These are phyloP conservation scores for Chromobotia macracanthus DNA, from an alignment of 2,797 vertebrate species.

Conservation along the genomic window DNA sequence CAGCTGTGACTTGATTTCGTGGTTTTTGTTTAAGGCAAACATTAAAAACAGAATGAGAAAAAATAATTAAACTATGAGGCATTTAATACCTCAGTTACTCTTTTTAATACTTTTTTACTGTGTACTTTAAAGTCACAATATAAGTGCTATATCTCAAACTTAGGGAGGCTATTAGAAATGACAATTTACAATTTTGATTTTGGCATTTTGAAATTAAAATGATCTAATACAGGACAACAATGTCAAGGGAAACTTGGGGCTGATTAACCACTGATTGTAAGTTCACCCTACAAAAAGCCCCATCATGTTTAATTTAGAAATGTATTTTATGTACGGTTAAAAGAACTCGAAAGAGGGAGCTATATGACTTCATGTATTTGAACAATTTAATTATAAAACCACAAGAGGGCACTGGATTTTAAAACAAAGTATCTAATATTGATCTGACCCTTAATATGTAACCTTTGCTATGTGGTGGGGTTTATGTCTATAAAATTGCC, in stretches of 20 bases:
- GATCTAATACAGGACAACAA: too few relatives aligned
- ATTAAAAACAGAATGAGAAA: neutral
- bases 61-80: neutral
- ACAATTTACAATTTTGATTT: too few relatives aligned
- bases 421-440: neutral
- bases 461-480: neutral
- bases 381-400: neutral
- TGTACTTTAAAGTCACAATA: too few relatives aligned
- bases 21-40: slow-evolving; percentile 7
- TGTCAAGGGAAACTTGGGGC: too few relatives aligned
- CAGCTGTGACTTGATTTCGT: neutral
- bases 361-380: too few relatives aligned
- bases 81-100: neutral
- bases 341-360: too few relatives aligned
- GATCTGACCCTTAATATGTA: neutral
- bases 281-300: too few relatives aligned
- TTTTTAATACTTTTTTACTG: neutral
- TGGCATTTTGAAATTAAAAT: too few relatives aligned
- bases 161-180: too few relatives aligned
- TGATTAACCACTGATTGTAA: neutral
- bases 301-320: neutral
- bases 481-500: neutral
- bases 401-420: slow-evolving; percentile 43
- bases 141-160: too few relatives aligned
- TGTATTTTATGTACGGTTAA: too few relatives aligned